Evolutionary conservation across 2,113 vertebrate species (phyloP).

Genomic region (Dermatemys mawii): DNA sequence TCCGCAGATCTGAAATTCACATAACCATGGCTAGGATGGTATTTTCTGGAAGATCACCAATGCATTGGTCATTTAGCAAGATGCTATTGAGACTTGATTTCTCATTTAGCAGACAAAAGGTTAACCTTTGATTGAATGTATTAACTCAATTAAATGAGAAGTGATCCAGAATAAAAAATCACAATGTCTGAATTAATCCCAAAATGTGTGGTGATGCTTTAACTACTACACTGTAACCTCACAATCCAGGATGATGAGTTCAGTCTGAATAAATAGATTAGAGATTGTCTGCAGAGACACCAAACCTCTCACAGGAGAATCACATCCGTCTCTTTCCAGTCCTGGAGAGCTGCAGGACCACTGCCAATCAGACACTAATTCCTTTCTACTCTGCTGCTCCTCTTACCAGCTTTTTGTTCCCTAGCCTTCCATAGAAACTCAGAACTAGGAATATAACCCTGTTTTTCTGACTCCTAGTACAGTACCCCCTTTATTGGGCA

Average conservation of each 20-base stretch:
- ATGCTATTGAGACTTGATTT: constrained; percentile 65
- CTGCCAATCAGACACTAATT: too few relatives aligned
- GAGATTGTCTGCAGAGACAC: constrained; percentile 32
- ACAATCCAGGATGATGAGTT: constrained; percentile 13
- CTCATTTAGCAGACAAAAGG: constrained; percentile 69
- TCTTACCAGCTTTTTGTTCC: neutral
- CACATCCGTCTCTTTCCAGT: rapidly evolving
- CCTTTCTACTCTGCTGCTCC: neutral
- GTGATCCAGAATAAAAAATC: constrained; percentile 52
- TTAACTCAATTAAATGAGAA: constrained; percentile 58
- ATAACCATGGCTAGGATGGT: too few relatives aligned
- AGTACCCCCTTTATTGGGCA: neutral
- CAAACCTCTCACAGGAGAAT: neutral
- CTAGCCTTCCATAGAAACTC: neutral
- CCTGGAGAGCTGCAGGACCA: neutral
- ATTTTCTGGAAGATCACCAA: too few relatives aligned
- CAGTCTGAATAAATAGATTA: constrained; percentile 48
- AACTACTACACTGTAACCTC: constrained; percentile 62
- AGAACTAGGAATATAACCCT: neutral
- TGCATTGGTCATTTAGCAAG: constrained; percentile 66
- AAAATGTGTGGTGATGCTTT: constrained; percentile 58
- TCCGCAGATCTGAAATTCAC: constrained; percentile 7
- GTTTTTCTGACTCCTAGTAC: neutral
- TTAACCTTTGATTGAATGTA: constrained; percentile 68
- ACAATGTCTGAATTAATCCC: constrained; percentile 50